Base-by-base conservation (phyloP, 2,888 invertebrate species). In the Eupeodes latifasciatus region DNA sequence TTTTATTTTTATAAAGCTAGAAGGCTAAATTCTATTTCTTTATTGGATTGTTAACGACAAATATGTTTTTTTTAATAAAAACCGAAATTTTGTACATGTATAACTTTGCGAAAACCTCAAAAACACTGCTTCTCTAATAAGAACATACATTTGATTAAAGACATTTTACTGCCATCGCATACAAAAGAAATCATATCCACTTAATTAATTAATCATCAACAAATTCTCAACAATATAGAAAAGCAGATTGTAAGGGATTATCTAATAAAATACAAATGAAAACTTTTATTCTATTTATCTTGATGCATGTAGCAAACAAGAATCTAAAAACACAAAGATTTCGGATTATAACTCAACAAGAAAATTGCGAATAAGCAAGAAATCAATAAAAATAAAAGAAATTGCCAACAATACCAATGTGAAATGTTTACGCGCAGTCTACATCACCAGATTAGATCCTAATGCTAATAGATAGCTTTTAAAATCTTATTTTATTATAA, bases 301-400 rank as follows among this genome's bases (percentile, higher is more conserved):
- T 34, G 44, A 36, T 47, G 6, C n/a, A 67, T 51, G 51, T 51
- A 27, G 19, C 19, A 66, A 66, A 49, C 7, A 27, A 14, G 16
- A 44, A 64, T 64, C 5, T n/a, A 44, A 3, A 5, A 10, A 27
- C 11, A 67, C n/a, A 67, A n/a, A 51, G 67, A 53, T 72, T 40
- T 49, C 12, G 14, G 9, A 16, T 34, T 10, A 71, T 66, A 76
- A 76, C 57, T 81, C 44, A n/a, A 34, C n/a, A 76, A 80, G 80
- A 76, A 84, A 80, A 57, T 49, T 78, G n/a, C 19, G 44, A 67
- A 19, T 57, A 72, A 74, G 75, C 85, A 69, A 12, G 44, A 71
- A 80, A 80, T 51, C 40, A n/a, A 0, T 12, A 7, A 62, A 62
- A 27, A 61, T 40, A 55, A 47, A 53, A 27, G n/a, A 55, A 47